Evolutionary conservation across 1,140 invertebrate species (phyloP), one percentile per base, ranked within the genome.

Genomic region (Drosophila sp.): DNA sequence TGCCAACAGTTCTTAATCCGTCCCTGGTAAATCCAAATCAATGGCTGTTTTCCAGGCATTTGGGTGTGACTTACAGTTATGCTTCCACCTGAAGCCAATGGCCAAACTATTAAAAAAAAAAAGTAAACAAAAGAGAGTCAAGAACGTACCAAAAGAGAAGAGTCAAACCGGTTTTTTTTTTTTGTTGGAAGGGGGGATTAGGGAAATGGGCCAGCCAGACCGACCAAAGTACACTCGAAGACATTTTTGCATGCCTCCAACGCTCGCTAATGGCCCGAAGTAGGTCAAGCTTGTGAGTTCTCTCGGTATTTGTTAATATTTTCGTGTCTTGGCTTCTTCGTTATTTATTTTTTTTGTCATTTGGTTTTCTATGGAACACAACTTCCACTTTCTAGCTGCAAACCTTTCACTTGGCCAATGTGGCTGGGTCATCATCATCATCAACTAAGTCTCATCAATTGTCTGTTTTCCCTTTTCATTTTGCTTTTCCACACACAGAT

Each of bases 401-500:
- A 72, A 80, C 84, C 84, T 89, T 89, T 89, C 84, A 89, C 84
- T 89, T 68, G 66, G 30, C 23, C 68, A 57, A 62, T 83, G 35
- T 38, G 35, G 85, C 79, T 79, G 84, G 69, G 79, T 86, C 83
- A 86, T 87, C 55, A 60, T 60, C 11, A 60, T 35, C 7, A 38
- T 38, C 35, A 33, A 30, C 7, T 10, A 25, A 66, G 70, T 60
- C 67, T 76, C 71, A 76, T 79, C 62, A 69, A 64, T 81, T 75
- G 62, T 65, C 66, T 33, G 55, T 60, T 38, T 71, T 69, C 72
- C 56, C 56, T 33, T 61, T 57, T 57, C 30, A 50, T 72, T 54
- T 67, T 74, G 64, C 27, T 62, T 72, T 93, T 93, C 72, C 74
- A 17, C 17, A 10, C 11, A 75, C 92, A 96, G 96, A 72, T 96